These are phyloP conservation scores for Mimumesa dahlbomi DNA, from an alignment of 2,888 invertebrate genomes.

Conservation along the genomic window DNA sequence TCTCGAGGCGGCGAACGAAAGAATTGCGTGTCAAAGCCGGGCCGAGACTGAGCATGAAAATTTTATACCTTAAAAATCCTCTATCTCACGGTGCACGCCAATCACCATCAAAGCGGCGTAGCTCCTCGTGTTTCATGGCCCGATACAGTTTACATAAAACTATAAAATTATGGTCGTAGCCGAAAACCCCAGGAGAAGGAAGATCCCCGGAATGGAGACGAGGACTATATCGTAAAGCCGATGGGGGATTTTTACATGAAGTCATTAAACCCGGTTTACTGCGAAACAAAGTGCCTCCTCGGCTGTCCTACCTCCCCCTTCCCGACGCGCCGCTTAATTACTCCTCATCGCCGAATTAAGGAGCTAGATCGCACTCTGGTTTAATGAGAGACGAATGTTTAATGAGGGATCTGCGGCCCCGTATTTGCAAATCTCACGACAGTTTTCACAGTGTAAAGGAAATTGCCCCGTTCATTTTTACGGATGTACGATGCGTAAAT, in stretches of 20 bases:
- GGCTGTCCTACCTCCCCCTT: slow-evolving; percentile 8
- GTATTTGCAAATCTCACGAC: slow-evolving; percentile 41
- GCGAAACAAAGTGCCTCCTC: slow-evolving; percentile 71
- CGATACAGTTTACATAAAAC: slow-evolving; percentile 80
- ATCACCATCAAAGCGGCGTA: slow-evolving; percentile 78
- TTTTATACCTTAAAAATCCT: slow-evolving; percentile 52
- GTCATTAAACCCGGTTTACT: slow-evolving; percentile 76
- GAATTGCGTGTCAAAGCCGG: slow-evolving; percentile 75
- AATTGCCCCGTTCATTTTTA: too few species aligned
- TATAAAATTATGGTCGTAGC: slow-evolving; percentile 77
- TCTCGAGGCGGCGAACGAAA: slow-evolving; percentile 59
- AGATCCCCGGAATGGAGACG: slow-evolving; percentile 19
- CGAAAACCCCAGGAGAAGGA: slow-evolving; percentile 57
- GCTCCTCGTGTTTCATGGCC: slow-evolving; percentile 67
- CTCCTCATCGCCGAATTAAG: slow-evolving; percentile 73
- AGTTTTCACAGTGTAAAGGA: slow-evolving; percentile 58
- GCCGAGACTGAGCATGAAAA: slow-evolving; percentile 41
- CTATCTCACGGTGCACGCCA: slow-evolving; percentile 71
- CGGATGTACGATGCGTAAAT: too few species aligned
- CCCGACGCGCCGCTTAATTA: slow-evolving; percentile 66
- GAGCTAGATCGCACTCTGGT: slow-evolving; percentile 58
- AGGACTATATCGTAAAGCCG: slow-evolving; percentile 69
- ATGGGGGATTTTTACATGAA: slow-evolving; percentile 77
- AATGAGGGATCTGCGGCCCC: slow-evolving; percentile 51
- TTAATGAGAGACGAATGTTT: slow-evolving; percentile 69